Base-by-base conservation (phyloP, 2,888 invertebrate species). In the Phalera bucephala region DNA sequence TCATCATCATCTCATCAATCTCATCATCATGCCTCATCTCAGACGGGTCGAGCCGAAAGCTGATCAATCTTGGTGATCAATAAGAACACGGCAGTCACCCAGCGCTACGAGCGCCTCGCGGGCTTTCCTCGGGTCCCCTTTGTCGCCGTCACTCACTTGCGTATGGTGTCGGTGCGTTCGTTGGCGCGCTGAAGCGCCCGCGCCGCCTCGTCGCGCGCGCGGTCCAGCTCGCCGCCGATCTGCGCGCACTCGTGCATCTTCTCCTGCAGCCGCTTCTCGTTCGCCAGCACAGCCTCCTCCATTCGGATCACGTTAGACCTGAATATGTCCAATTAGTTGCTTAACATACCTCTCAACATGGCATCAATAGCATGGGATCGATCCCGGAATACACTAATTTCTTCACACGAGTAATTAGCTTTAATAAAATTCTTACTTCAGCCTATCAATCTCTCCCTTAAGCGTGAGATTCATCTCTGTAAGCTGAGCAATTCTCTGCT, bases 201-300 rank as follows among this genome's bases (percentile, higher is more conserved):
- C 0, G 94, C 93, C 0, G 93, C 93, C 63, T 94, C 94, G 54
- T 94, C 94, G 0, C 94, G 76, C 0, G 93, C 90, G 25, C 91
- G 85, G 55, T 94, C 94, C 30, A 94, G 72, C 67, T 93, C 93
- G 0, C 92, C 91, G 1, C 91, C 91, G 0, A 94, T 65, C 60
- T 93, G 92, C 0, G 92, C 91, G 37, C 93, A 92, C 66, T 94
- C 94, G 52, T 94, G 93, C 70, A 92, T 82, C 69, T 94, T 94
- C 68, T 93, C 93, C 36, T 93, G 93, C 1, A 93, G 76, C 6
- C 92, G 87, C 58, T 92, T 92, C 55, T 93, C 92, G 44, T 91
- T 87, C 6, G 91, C 90, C 4, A 91, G 75, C 12, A 91, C 90
- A 0, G 81, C 72, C 47, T 93, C 93, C 61, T 93, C 93, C 66